These are phyloP conservation scores for Cephus pygmeus DNA, from an alignment of 2,888 invertebrate genomes.

Conservation along the genomic window DNA sequence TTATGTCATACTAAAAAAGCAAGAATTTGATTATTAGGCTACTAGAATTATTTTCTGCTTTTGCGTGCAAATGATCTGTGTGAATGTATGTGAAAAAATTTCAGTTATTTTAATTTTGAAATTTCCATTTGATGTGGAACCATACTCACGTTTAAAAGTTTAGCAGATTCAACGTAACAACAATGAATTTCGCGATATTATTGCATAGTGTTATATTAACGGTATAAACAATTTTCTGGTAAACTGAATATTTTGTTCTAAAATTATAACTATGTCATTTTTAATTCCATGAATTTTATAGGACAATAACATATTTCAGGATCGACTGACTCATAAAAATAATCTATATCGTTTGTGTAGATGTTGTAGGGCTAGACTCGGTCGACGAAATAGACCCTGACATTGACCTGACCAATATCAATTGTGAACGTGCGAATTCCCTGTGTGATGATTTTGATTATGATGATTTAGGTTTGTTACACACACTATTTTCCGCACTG, in stretches of 20 bases:
- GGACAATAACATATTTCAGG: background rate
- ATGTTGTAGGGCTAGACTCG: constrained; percentile 43
- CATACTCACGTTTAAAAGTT: background rate
- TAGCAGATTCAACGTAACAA: background rate
- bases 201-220: background rate
- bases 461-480: constrained; percentile 38
- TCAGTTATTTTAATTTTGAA: background rate
- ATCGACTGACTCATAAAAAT: background rate
- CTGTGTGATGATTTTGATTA: constrained; percentile 31
- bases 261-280: background rate
- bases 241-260: background rate
- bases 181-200: background rate
- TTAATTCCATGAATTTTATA: background rate
- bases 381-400: constrained; percentile 35
- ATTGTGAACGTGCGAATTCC: constrained; percentile 31
- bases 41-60: background rate
- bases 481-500: background rate
- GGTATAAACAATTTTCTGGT: background rate
- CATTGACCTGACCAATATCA: constrained; percentile 34
- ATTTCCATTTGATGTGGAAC: background rate
- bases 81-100: background rate
- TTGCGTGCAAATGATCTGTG: background rate
- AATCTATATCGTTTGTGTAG: constrained; percentile 19
- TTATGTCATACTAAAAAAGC: background rate
- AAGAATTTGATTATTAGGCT: background rate